Conservation (phyloP, 2,113 vertebrate species). For the Vidua chalybeata region DNA sequence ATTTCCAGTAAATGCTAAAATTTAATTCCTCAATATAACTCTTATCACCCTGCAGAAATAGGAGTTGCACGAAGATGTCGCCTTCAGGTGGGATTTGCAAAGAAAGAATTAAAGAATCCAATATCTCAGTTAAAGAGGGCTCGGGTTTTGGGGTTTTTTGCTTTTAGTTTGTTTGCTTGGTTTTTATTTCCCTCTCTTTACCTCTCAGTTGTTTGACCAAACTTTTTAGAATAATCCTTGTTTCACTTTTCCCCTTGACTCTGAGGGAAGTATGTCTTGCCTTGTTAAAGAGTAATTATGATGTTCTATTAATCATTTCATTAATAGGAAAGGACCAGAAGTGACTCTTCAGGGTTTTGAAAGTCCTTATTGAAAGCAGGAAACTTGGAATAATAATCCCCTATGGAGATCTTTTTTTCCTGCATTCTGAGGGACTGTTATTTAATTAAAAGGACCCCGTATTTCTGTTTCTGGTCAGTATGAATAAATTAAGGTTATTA, state of each 20-base stretch:
- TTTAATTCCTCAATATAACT: not conserved
- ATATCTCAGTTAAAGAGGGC: not conserved
- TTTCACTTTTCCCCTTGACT: not conserved
- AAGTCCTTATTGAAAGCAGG: not conserved
- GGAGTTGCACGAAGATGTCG: not conserved
- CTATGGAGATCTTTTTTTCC: not conserved
- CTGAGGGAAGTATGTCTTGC: not conserved
- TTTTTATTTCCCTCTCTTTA: not conserved
- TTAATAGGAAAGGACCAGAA: slow-evolving; percentile 17
- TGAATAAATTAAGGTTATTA: slow-evolving; percentile 42
- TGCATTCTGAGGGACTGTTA: not conserved
- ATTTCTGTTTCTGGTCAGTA: slow-evolving; percentile 41
- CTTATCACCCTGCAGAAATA: not conserved
- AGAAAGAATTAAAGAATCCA: not conserved
- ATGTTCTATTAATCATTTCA: slow-evolving; percentile 21
- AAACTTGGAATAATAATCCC: slow-evolving; percentile 36
- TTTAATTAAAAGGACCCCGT: slow-evolving; percentile 43
- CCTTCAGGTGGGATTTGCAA: not conserved
- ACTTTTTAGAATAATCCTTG: not conserved
- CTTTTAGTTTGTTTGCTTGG: not conserved
- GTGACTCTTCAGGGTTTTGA: slow-evolving; percentile 8
- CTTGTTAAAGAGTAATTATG: slow-evolving; percentile 46
- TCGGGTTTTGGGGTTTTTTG: rapidly evolving
- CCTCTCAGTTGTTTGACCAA: not conserved
- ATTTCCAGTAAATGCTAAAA: not conserved